Percentiles rank a stretch among this genome's conserved stretches.
Evolutionary conservation across 2,113 vertebrate genomes (phyloP).

Genomic region (Athene cunicularia): DNA sequence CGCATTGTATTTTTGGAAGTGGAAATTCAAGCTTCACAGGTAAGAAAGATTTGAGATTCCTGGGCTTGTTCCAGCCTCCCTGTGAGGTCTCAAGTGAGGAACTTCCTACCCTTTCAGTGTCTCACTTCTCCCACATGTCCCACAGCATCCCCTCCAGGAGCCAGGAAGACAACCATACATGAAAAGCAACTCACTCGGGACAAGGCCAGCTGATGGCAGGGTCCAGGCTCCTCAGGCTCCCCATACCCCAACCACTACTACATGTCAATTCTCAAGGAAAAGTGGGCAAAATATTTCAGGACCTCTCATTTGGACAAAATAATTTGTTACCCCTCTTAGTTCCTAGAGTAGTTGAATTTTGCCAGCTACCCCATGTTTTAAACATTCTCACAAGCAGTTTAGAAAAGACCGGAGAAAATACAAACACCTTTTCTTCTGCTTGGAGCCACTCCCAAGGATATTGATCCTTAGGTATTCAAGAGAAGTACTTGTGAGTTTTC

Average conservation of each 20-base stretch:
- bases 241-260: background rate
- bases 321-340: background rate
- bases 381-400: background rate
- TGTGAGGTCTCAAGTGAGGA: background rate
- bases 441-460: background rate
- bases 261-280: background rate
- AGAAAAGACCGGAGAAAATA: background rate
- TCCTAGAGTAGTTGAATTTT: background rate
- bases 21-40: background rate
- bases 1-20: background rate
- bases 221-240: background rate
- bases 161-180: background rate
- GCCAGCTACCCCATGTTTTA: background rate
- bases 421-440: background rate
- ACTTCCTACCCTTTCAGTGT: background rate
- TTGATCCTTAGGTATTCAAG: background rate
- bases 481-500: background rate
- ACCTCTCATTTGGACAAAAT: background rate
- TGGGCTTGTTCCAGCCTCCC: background rate
- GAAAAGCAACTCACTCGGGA: fast-evolving
- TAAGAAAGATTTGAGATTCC: background rate
- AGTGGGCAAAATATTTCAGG: background rate
- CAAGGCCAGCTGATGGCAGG: background rate
- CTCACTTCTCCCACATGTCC: background rate
- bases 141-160: background rate